Evolutionary conservation across 2,113 vertebrate species (phyloP).

Genomic region (Oenanthe oenanthe): DNA sequence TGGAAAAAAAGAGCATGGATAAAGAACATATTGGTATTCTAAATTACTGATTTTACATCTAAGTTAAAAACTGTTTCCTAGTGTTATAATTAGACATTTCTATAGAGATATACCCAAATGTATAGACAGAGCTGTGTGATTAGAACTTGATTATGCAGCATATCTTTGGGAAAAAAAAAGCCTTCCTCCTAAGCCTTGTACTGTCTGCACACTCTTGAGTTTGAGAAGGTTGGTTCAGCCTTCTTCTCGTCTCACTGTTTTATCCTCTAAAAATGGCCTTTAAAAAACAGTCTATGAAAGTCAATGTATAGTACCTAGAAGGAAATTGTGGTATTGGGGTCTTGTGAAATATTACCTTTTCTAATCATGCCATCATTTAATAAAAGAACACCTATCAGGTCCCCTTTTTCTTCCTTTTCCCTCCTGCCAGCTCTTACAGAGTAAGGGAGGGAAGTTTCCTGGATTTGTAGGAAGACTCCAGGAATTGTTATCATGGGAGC

Average conservation of each 20-base stretch:
- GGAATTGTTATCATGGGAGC: background rate
- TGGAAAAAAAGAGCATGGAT: slow-evolving; percentile 1
- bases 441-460: background rate
- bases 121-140: slow-evolving; percentile 30
- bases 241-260: slow-evolving; percentile 42
- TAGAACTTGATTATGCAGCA: slow-evolving; percentile 32
- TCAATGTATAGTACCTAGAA: slow-evolving; percentile 6
- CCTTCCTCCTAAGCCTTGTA: slow-evolving; percentile 54
- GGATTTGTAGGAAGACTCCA: background rate
- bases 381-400: background rate
- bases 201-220: slow-evolving; percentile 40
- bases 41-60: slow-evolving; percentile 36
- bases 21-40: slow-evolving; percentile 18
- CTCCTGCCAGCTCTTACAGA: background rate
- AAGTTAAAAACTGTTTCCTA: slow-evolving; percentile 32
- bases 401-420: background rate
- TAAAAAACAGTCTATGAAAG: slow-evolving; percentile 41
- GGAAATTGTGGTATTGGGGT: slow-evolving; percentile 25
- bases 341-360: background rate
- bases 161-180: slow-evolving; percentile 13
- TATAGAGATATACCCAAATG: background rate
- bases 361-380: background rate
- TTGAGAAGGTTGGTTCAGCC: slow-evolving; percentile 25
- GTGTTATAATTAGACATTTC: slow-evolving; percentile 8
- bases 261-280: slow-evolving; percentile 75